Evolutionary conservation across 2,888 invertebrate genomes (phyloP).

Genomic region (Heteromurus nitidus): DNA sequence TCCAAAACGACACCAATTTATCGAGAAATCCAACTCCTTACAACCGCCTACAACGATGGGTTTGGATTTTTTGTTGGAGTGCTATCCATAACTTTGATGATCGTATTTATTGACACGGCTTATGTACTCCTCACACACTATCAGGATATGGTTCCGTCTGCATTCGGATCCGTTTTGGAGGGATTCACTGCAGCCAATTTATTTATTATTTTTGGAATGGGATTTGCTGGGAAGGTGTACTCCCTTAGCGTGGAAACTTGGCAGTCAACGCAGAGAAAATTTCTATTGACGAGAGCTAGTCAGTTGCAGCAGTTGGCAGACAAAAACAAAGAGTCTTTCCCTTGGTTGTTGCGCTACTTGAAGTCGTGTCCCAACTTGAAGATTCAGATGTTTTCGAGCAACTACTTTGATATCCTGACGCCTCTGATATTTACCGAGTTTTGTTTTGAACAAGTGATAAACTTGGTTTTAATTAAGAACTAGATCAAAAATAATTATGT

Average conservation of each 20-base stretch:
- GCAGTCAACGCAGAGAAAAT: background rate
- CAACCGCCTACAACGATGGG: no score
- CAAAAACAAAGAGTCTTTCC: background rate
- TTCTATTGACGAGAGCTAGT: no score
- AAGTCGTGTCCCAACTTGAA: background rate
- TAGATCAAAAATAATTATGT: no score
- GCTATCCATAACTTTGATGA: background rate
- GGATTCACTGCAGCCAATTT: background rate
- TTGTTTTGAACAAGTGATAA: background rate
- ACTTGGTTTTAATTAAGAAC: no score
- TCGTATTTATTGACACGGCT: background rate
- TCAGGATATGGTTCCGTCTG: background rate
- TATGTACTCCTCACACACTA: background rate
- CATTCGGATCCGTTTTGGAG: background rate
- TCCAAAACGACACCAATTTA: no score
- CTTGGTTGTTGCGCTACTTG: background rate
- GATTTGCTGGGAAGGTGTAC: background rate
- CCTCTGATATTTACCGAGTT: background rate
- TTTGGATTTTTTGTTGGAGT: no score
- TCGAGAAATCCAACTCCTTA: no score
- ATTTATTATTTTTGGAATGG: background rate
- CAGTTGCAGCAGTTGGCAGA: background rate
- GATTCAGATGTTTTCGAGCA: background rate
- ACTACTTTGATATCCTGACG: background rate
- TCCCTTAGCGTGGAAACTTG: background rate